phyloP scores from a whole-genome alignment of 2,113 vertebrate genomes.

The Himantopus leucocephalus region DNA sequence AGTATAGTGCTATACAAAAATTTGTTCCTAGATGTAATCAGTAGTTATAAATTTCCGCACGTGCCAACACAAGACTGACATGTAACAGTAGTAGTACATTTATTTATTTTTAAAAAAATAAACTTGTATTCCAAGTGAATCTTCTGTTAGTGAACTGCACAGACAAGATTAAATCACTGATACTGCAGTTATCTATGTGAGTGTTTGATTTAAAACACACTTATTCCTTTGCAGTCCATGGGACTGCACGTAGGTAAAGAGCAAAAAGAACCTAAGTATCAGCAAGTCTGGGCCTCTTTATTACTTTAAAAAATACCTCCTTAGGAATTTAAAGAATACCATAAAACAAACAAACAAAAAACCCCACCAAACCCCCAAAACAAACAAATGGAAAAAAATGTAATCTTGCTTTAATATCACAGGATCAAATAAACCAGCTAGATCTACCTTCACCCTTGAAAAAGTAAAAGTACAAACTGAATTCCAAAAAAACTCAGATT shows the following conservation, averaged over 20 bases:
- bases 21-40: not conserved
- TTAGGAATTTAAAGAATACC: not conserved
- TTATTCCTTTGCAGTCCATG: not conserved
- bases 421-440: not conserved
- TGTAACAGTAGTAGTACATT: not conserved
- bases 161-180: not conserved
- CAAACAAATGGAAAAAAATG: not conserved
- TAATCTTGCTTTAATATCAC: not conserved
- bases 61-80: not conserved
- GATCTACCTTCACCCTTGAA: not conserved
- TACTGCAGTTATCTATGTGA: not conserved
- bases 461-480: not conserved
- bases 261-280: not conserved
- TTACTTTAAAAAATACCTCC: not conserved
- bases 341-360: not conserved
- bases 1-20: not conserved
- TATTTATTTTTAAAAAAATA: not conserved
- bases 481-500: not conserved
- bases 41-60: not conserved
- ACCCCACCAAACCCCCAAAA: too few species aligned
- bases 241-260: accelerated
- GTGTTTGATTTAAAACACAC: not conserved
- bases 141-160: not conserved
- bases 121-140: not conserved
- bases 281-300: not conserved